A percentile compares a stretch with the other conserved stretches of the same genome.
Conservation (phyloP, 2,797 vertebrate genomes). For the Hydrocynus forskahlii region DNA sequence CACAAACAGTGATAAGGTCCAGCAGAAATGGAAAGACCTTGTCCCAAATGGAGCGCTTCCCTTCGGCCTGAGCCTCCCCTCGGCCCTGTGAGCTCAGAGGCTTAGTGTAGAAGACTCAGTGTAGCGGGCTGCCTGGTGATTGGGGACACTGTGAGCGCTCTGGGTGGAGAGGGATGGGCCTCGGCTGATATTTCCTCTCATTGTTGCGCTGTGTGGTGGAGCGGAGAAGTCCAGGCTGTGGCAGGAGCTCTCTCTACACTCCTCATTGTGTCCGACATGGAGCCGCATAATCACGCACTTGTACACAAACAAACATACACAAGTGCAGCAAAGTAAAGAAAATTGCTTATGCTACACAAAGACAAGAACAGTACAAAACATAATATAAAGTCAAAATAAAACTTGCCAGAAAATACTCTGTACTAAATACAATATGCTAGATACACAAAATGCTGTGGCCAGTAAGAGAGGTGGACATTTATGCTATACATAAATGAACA, state of each 20-base stretch:
- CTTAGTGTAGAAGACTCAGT: slow-evolving; percentile 28
- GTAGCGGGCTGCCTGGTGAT: slow-evolving; percentile 36
- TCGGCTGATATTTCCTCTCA: slow-evolving; percentile 84
- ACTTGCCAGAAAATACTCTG: too few relatives aligned
- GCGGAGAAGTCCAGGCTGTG: slow-evolving; percentile 54
- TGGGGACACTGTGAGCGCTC: slow-evolving; percentile 16
- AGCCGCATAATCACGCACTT: slow-evolving; percentile 15
- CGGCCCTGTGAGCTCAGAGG: slow-evolving; percentile 60
- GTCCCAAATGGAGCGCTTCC: not conserved
- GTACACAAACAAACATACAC: slow-evolving; percentile 33
- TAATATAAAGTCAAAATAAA: too few relatives aligned
- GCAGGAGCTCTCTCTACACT: not conserved
- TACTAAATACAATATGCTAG: too few relatives aligned
- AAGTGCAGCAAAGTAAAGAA: too few relatives aligned
- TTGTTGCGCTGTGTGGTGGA: slow-evolving; percentile 74
- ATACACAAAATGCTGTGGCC: too few relatives aligned
- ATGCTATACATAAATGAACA: too few relatives aligned
- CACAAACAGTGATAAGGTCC: slow-evolving; percentile 71
- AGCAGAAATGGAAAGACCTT: slow-evolving; percentile 39
- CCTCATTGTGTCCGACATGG: slow-evolving; percentile 8
- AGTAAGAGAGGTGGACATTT: too few relatives aligned
- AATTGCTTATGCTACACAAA: too few relatives aligned
- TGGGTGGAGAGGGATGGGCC: slow-evolving; percentile 50
- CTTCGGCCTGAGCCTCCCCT: slow-evolving; percentile 24
- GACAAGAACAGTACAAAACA: too few relatives aligned